Evolutionary conservation across 2,113 vertebrate species (phyloP), one percentile per base, ranked within the genome.

Genomic region (Odobenus rosmarus): DNA sequence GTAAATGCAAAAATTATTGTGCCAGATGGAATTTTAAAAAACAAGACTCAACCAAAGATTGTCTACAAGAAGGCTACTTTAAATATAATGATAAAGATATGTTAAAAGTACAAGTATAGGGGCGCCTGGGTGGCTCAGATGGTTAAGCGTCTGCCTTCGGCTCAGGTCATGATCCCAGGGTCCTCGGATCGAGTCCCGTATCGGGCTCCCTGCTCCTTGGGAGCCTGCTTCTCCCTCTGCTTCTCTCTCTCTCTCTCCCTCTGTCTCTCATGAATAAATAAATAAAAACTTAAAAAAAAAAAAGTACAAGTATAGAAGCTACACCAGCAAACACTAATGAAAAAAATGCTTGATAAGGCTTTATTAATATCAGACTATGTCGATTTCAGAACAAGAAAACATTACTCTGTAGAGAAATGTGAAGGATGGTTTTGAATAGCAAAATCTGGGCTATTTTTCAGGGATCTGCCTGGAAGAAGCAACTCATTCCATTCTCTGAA

Each of bases 351-450:
- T 31, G 18, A 53, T 13, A 86, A 67, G 10, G 12, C 46, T 26
- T 42, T 59, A 9, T 49, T 42, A 89, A 57, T 76, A 72, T 64
- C 76, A 90, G 26, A 15, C 53, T 6, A 57, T n/a, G 23, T 67
- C 53, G 89, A 93, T 42, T 95, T 82, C 33, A 88, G 74, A 95
- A 92, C 33, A 67, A 92, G 74, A 57, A 89, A 86, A 64, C 28
- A 42, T 14, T 21, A 33, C 10, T 62, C 42, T 57, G 80, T 83
- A 24, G n/a, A n/a, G 55, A 67, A 59, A 92, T 23, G 2, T 13
- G 28, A 88, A 88, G 10, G 31, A 62, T 74, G 67, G 31, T 74
- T 96, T 90, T 93, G 72, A 97, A 79, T 16, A 74, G 64, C 53
- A 94, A 93, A 83, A 74, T 64, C 21, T 24, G 69, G 46, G 39